Evolutionary conservation across 2,797 vertebrate species (phyloP), one percentile per base, ranked within the genome.

Genomic region (Eleutherodactylus coqui): DNA sequence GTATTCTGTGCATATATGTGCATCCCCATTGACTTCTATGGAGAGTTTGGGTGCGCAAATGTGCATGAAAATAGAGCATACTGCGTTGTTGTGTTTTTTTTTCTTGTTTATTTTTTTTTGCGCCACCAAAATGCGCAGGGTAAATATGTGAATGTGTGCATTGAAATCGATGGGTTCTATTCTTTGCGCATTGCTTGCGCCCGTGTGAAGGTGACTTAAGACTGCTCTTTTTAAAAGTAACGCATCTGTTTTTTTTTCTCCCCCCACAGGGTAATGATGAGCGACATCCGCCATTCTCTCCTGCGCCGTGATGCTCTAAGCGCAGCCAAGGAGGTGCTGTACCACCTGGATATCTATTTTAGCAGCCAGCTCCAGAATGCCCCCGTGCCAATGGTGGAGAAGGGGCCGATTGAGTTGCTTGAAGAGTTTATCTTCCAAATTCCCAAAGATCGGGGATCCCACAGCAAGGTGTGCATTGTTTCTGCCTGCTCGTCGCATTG

Each of bases 331-430:
- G 98, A 99, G 91, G 95, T 97, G 86, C 93, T 99, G 4, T 99
- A 99, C 89, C 97, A 99, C 89, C 91, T 99, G 91, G 98, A 99
- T 92, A 97, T 99, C 90, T 98, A 97, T 82, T 96, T 99, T 91
- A 96, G 96, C 90, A 97, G 97, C 89, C 95, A 97, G 92, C 93
- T 99, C 87, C 98, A 99, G 94, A 97, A 87, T 82, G 90, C 91
- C 69, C 6, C 97, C 86, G 93, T 96, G 89, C 90, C 96, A 72
- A 88, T 96, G 47, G 96, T 97, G 1, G 98, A 99, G 90, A 94
- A 97, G 88, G 96, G 94, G 89, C 97, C 96, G 19, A 92, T 97
- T 58, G 97, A 99, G 55, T 95, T 99, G 86, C 94, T 99, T 38
- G 98, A 99, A 89, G 98, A 99, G 89, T 99, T 99, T 92, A 94